These are phyloP conservation scores for Myiothlypis coronata DNA, from an alignment of 2,797 vertebrate species.

Conservation along the genomic window DNA sequence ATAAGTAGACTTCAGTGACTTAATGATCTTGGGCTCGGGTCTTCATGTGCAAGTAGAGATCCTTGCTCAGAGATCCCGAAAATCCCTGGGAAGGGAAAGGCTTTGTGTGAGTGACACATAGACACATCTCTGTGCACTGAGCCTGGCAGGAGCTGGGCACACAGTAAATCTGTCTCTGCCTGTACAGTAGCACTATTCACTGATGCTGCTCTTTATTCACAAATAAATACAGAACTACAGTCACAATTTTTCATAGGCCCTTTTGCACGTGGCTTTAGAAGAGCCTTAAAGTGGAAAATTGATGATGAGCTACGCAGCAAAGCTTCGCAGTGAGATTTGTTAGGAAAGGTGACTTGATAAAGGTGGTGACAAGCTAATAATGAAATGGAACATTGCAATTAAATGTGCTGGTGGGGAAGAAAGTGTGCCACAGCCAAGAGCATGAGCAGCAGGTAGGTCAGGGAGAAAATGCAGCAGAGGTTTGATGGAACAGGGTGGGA, in stretches of 20 bases:
- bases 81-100: background rate
- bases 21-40: background rate
- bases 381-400: slow-evolving; percentile 28
- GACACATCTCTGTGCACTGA: background rate
- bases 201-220: slow-evolving; percentile 22
- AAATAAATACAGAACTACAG: slow-evolving; percentile 2
- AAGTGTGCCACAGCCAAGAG: background rate
- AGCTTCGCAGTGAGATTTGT: background rate
- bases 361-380: slow-evolving; percentile 36
- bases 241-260: background rate
- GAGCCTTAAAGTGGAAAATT: background rate
- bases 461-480: background rate
- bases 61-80: background rate
- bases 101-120: slow-evolving; percentile 19
- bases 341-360: slow-evolving; percentile 4
- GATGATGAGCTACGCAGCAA: background rate
- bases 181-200: slow-evolving; percentile 37
- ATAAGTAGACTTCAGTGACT: background rate
- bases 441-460: background rate
- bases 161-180: slow-evolving; percentile 30
- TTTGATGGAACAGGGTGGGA: background rate
- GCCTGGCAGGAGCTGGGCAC: slow-evolving; percentile 25
- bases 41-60: background rate
- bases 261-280: background rate
- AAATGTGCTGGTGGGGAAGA: slow-evolving; percentile 23